These are phyloP conservation scores for Cheilosia variabilis DNA, from an alignment of 2,888 invertebrate genomes.

Conservation along the genomic window DNA sequence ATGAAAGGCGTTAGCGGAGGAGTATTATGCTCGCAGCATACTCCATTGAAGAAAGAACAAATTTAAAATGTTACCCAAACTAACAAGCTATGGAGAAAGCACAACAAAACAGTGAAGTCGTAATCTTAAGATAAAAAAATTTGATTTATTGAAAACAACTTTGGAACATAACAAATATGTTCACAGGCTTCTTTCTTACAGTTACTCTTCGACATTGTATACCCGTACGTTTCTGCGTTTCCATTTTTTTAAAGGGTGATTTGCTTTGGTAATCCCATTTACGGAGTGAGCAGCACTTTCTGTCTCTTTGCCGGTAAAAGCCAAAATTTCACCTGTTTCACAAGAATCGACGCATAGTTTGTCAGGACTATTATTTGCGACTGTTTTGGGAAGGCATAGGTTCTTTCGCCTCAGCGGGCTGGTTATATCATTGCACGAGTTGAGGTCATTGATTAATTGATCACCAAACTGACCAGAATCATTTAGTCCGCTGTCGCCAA, in stretches of 20 bases:
- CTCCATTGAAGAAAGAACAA: too few relatives aligned
- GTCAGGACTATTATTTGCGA: constrained; percentile 37
- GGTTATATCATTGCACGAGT: constrained; percentile 69
- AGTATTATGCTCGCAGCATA: too few relatives aligned
- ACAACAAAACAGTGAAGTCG: neutral
- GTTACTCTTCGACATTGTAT: constrained; percentile 78
- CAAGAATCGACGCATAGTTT: constrained; percentile 65
- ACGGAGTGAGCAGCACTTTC: constrained; percentile 9
- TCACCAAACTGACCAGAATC: constrained; percentile 62
- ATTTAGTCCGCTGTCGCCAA: constrained; percentile 76
- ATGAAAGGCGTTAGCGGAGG: too few relatives aligned
- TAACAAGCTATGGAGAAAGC: too few relatives aligned
- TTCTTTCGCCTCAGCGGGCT: constrained; percentile 80
- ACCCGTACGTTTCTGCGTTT: constrained; percentile 82
- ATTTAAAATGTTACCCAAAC: too few relatives aligned
- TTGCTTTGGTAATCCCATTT: constrained; percentile 55
- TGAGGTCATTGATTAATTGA: constrained; percentile 72
- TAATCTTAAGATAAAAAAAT: neutral
- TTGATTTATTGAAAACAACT: neutral
- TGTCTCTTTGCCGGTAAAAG: constrained; percentile 15
- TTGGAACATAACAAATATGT: constrained; percentile 1
- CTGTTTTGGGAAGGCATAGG: too few relatives aligned
- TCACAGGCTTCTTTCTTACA: neutral
- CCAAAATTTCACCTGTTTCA: constrained; percentile 29
- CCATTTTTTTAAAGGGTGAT: constrained; percentile 81